A percentile compares a stretch with the other conserved stretches of the same genome.
These are phyloP conservation scores for Riparia riparia DNA, from an alignment of 2,113 vertebrate species.

Conservation along the genomic window DNA sequence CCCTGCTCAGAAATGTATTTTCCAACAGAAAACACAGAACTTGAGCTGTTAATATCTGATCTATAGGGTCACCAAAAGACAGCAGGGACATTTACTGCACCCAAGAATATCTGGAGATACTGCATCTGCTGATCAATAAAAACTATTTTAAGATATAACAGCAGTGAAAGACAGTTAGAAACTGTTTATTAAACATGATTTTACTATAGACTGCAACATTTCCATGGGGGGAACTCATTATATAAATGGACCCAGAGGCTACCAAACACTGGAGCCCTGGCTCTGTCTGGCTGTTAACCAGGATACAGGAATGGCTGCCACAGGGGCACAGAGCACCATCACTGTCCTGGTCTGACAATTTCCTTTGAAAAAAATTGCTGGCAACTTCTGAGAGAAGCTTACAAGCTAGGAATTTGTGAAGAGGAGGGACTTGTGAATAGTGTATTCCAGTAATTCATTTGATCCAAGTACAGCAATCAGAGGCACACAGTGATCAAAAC, in stretches of 20 bases:
- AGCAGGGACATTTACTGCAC: neutral
- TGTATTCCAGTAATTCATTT: neutral
- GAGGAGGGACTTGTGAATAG: neutral
- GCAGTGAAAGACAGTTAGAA: neutral
- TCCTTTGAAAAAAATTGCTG: neutral
- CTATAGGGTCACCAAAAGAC: neutral
- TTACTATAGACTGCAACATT: neutral
- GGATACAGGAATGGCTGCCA: neutral
- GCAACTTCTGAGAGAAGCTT: neutral
- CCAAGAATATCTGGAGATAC: neutral
- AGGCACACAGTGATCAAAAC: neutral
- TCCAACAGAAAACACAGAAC: neutral
- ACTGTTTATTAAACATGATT: neutral
- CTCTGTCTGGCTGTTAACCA: too few relatives aligned
- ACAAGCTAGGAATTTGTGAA: neutral
- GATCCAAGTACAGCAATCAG: rapidly evolving
- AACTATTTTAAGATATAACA: neutral
- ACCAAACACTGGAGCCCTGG: neutral
- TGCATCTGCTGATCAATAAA: neutral
- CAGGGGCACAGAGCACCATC: too few relatives aligned
- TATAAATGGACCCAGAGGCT: neutral
- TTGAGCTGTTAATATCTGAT: neutral
- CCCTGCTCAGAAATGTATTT: neutral
- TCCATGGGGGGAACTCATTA: neutral
- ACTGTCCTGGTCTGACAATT: neutral